Base-by-base conservation (phyloP, 2,797 vertebrate species). In the Premnoplex brunnescens region DNA sequence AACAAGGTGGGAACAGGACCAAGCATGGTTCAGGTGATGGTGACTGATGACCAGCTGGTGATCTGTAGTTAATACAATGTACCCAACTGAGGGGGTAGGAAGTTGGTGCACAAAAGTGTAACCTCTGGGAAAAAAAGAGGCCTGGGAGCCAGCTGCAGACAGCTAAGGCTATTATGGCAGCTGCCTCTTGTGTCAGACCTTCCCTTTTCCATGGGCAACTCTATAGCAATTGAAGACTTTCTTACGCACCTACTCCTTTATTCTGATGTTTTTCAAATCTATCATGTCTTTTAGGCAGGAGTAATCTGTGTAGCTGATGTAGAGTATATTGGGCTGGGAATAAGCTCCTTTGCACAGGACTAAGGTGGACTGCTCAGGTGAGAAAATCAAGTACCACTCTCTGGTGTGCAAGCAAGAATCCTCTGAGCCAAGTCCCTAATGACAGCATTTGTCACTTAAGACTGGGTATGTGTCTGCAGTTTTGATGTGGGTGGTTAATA, bases 61-160 rank as follows among this genome's bases (percentile, higher is more conserved):
- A 14, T 27, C 8, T 28, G 28, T 43, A 44, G 34, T 36, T 0
- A 0, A 24, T 37, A 17, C 46, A 10, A 1, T 9, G 18, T 58
- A 32, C 39, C 16, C 18, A 52, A 1, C 19, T 16, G 19, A 22
- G 3, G 0, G 12, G 1, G 4, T 41, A 22, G 52, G 51, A 72
- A 56, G 21, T 28, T 52, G 28, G 14, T 60, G 49, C 23, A 16
- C 13, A 27, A 16, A 28, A 23, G 3, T 11, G 7, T 58, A 52
- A 49, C 17, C 23, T 21, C 18, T 51, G 41, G 9, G 30, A 10
- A 6, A 3, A 22, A 28, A 69, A 62, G 23, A 36, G 39, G 27
- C 7, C 36, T 58, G 34, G 32, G 27, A 82, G 13, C 11, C 0
- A 1, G 1, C 27, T 64, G 32, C 66, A 66, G 73, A 68, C 15